Evolutionary conservation across 2,888 invertebrate genomes (phyloP), one percentile per base, ranked within the genome.

Genomic region (Horisme vitalbata): DNA sequence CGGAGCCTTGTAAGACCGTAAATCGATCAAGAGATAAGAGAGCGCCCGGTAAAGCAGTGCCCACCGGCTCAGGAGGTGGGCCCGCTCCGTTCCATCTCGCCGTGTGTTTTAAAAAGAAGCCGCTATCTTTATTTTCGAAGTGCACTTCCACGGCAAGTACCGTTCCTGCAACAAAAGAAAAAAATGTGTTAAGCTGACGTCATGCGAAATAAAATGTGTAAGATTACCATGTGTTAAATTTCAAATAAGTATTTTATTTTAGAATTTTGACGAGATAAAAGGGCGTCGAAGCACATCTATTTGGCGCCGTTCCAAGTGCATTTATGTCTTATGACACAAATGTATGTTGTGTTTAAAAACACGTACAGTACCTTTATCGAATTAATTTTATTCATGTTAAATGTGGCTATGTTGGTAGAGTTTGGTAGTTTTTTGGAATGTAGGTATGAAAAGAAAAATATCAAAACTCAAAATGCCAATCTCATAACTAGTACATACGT

Each of bases 121-220:
- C 96, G 63, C 96, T 96, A 78, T 96, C 97, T 71, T 96, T 95
- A 79, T 95, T 95, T 88, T 97, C 96, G 80, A 97, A 96, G 81
- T 96, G 96, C 68, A 97, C 96, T 90, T 96, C 96, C 63, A 97
- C 95, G 62, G 93, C 92, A 61, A 91, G 83, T 71, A 91, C 91
- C 68, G 91, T 91, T 73, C 93, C 95, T 95, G 92, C 15, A 91
- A 92, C 69, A 61, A 77, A 76, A 68, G 59, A 65, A 68, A 61
- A 60, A 57, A 60, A 68, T 58, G 52, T 50, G 65, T 66, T 75
- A 61, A 68, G 63, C 54, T 56, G 39, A 59, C 53, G 46, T 52
- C 57, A 62, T 60, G 54, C n/a, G 49, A 47, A 53, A 57, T 3
- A 23, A 23, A 2, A 63, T 55, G 57, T 59, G 59, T 68, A 70